Evolutionary conservation across 2,113 vertebrate genomes (phyloP).

Genomic region (Aegithalos caudatus): DNA sequence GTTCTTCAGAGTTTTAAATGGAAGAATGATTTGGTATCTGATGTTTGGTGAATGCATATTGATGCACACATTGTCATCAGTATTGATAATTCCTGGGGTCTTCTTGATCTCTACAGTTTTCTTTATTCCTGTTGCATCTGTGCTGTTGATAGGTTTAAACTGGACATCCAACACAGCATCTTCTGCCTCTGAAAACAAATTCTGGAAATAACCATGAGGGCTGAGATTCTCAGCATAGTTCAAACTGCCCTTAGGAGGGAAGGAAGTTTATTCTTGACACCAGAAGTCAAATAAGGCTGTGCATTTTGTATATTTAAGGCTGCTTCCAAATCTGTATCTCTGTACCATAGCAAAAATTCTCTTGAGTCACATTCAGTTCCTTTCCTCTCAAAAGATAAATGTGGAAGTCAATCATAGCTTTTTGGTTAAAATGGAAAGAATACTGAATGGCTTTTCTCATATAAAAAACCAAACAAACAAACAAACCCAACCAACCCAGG

Average conservation of each 20-base stretch:
- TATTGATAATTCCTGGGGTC: background rate
- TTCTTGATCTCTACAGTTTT: background rate
- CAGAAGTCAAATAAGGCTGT: background rate
- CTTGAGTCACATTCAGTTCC: background rate
- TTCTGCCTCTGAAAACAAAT: background rate
- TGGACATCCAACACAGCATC: background rate
- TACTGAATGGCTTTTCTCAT: slow-evolving; percentile 12
- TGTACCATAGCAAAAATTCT: background rate
- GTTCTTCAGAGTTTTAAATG: background rate
- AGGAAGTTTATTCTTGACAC: background rate
- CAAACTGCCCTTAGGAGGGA: background rate
- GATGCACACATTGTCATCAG: background rate
- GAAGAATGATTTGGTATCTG: background rate
- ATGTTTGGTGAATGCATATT: background rate
- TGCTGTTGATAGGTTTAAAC: background rate
- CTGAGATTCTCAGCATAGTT: background rate
- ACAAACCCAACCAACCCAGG: background rate
- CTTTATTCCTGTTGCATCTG: background rate
- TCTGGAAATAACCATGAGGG: background rate
- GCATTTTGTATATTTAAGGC: background rate
- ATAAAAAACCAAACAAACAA: background rate
- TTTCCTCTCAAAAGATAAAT: background rate
- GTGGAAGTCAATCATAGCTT: background rate
- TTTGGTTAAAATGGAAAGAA: slow-evolving; percentile 1
- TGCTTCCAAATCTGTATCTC: background rate